These are phyloP conservation scores for Andrena marginata DNA, from an alignment of 2,888 invertebrate species.

Conservation along the genomic window DNA sequence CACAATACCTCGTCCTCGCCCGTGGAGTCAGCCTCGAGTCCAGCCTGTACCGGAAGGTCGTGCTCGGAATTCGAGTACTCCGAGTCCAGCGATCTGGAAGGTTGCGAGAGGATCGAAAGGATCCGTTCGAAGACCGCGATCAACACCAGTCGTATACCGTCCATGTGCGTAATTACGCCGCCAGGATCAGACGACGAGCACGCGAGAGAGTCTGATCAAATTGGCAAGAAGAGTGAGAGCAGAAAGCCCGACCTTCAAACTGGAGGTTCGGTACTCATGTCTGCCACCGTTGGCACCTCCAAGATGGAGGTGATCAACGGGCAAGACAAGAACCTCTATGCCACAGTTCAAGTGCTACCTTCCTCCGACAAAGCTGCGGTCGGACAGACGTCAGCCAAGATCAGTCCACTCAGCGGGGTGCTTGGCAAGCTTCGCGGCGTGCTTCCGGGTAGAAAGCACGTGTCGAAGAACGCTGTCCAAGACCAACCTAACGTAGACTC, in stretches of 20 bases:
- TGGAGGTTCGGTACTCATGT: conserved; percentile 80
- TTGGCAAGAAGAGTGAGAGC: conserved; percentile 71
- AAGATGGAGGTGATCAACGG: conserved; percentile 84
- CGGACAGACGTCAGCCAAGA: conserved; percentile 66
- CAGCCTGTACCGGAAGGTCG: conserved; percentile 89
- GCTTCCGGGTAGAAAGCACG: conserved; percentile 82
- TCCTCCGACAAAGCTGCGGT: conserved; percentile 55
- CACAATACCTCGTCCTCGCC: conserved; percentile 93
- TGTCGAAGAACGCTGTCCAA: conserved; percentile 62
- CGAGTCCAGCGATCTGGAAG: conserved; percentile 94
- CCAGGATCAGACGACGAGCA: conserved; percentile 95
- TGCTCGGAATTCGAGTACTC: conserved; percentile 93
- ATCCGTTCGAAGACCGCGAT: conserved; percentile 95
- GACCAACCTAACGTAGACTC: conserved; percentile 85
- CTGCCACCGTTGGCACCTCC: conserved; percentile 83
- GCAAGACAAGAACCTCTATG: conserved; percentile 83
- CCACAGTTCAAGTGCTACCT: conserved; percentile 81
- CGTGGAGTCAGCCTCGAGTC: conserved; percentile 91
- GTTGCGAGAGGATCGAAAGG: conserved; percentile 94
- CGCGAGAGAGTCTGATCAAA: conserved; percentile 83
- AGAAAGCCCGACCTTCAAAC: conserved; percentile 65
- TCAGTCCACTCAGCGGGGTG: conserved; percentile 89
- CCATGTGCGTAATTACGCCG: conserved; percentile 96
- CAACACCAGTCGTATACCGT: conserved; percentile 94
- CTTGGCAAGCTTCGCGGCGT: conserved; percentile 89